Evolutionary conservation across 2,113 vertebrate species (phyloP).

Genomic region (Xiphophorus maculatus): DNA sequence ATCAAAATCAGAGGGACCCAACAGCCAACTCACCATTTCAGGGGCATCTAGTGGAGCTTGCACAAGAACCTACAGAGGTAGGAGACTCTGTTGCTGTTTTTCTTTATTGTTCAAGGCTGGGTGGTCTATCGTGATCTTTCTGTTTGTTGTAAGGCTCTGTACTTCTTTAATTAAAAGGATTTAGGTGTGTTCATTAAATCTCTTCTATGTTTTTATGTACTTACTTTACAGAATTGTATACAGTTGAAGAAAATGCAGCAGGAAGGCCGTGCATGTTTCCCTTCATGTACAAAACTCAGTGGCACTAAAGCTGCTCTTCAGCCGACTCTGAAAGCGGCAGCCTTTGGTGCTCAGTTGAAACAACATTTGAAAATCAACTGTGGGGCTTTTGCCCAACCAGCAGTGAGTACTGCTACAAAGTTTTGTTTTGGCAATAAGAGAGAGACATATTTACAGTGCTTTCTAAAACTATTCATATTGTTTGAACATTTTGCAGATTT

Average conservation of each 20-base stretch:
- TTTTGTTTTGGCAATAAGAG: neutral
- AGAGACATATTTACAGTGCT: neutral
- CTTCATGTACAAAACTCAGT: constrained; percentile 82
- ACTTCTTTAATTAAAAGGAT: too few relatives aligned
- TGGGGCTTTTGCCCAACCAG: constrained; percentile 87
- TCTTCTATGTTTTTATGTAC: constrained; percentile 26
- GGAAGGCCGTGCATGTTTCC: constrained; percentile 89
- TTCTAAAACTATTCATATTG: too few relatives aligned
- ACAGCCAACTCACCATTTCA: constrained; percentile 85
- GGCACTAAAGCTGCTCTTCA: constrained; percentile 85
- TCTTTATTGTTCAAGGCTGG: too few relatives aligned
- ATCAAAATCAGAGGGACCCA: constrained; percentile 79
- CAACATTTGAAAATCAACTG: constrained; percentile 74
- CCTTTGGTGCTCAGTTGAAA: constrained; percentile 86
- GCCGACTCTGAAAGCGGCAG: constrained; percentile 57
- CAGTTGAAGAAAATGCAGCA: constrained; percentile 84
- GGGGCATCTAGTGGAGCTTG: constrained; percentile 85
- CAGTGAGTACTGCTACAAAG: constrained; percentile 73
- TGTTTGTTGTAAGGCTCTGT: too few relatives aligned
- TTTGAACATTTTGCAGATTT: neutral
- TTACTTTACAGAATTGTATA: constrained; percentile 80
- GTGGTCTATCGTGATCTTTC: too few relatives aligned
- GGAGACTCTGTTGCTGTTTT: neutral
- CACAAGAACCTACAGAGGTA: constrained; percentile 87
- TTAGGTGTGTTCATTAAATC: neutral